These are phyloP conservation scores for Julus scandinavius DNA, from an alignment of 2,888 invertebrate species.

Conservation along the genomic window DNA sequence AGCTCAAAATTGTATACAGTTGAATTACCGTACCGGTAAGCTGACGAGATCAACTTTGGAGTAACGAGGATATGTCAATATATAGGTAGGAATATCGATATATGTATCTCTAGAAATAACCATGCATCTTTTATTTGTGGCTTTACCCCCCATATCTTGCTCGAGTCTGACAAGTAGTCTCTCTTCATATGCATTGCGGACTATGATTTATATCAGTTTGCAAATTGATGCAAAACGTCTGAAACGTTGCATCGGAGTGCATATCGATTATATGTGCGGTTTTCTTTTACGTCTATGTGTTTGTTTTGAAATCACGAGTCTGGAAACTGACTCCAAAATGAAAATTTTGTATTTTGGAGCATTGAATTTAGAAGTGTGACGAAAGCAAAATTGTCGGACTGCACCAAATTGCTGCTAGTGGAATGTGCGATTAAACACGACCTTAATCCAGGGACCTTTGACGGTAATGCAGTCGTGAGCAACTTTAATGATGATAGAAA, in stretches of 20 bases:
- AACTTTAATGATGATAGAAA: no score
- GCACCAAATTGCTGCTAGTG: not conserved
- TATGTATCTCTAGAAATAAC: not conserved
- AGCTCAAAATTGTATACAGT: not conserved
- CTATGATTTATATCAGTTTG: not conserved
- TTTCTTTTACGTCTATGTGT: not conserved
- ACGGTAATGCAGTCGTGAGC: no score
- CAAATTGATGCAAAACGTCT: constrained; percentile 14
- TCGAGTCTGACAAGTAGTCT: not conserved
- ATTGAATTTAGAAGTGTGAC: not conserved
- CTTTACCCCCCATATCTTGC: not conserved
- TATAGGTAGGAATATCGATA: constrained; percentile 43
- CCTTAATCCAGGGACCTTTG: not conserved
- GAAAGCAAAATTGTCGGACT: not conserved
- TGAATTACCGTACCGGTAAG: not conserved
- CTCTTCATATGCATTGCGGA: not conserved
- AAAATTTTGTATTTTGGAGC: not conserved
- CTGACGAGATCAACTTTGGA: constrained; percentile 37
- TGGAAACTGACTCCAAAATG: not conserved
- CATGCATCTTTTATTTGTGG: not conserved
- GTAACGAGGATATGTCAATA: constrained; percentile 50
- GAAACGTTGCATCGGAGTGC: not conserved
- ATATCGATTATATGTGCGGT: not conserved
- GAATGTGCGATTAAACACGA: not conserved
- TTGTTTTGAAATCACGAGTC: not conserved